Base-by-base conservation (phyloP, 2,888 invertebrate genomes). In the Atherix ibis region DNA sequence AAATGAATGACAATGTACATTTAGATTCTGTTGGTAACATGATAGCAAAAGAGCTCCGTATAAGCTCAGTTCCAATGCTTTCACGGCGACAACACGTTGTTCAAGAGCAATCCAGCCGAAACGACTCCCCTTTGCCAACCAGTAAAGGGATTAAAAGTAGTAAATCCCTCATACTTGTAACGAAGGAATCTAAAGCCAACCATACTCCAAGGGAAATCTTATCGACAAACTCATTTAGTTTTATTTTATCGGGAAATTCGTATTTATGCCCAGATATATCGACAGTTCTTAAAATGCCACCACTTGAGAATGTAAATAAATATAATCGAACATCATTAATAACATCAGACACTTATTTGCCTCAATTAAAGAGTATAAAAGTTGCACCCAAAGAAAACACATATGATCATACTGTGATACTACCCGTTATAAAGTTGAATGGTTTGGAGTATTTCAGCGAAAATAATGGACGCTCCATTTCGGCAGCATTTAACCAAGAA, bases 401-500 rank as follows among this genome's bases (percentile, higher is more conserved):
- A 15, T 22, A 18, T 10, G 19, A 34, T 4, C 18, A 34, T 17
- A 15, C 32, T 32, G 24, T 40, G 14, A 30, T 35, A 3, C 13
- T 42, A 18, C 40, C 39, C 4, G 13, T 36, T 29, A 47, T 48
- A 15, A 50, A 51, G 4, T 45, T 53, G 10, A 48, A 51, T 17
- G 49, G 26, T 13, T 15, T 16, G 13, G 19, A 32, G 9, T 16
- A 14, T 18, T 22, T 12, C 13, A n/a, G n/a, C 3, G 32, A 30
- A 5, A 4, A 9, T 14, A 49, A 15, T 9, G 54, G 51, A 14
- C 54, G 56, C 2, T 58, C 60, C 3, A 54, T 59, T 35, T 59
- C 59, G 4, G 60, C 59, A 14, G 56, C 58, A 8, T 44, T 51
- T 10, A 50, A 53, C 34, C 49, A 54, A 2, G 50, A 52, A 25